Evolutionary conservation across 2,888 invertebrate genomes (phyloP).

Genomic region (Xanthorhoe designata): DNA sequence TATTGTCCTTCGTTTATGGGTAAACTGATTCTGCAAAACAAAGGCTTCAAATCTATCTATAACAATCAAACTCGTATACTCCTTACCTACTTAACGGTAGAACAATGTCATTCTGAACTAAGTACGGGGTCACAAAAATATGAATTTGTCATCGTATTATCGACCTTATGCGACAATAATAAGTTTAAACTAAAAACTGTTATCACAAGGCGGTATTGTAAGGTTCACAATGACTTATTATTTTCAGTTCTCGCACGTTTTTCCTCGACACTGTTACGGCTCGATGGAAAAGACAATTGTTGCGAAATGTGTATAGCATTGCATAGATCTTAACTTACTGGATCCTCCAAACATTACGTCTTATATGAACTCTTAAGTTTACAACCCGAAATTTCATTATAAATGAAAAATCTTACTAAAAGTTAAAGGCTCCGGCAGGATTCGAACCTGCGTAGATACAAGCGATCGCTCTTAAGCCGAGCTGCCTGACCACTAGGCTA

Average conservation of each 20-base stretch:
- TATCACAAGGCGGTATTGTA: slow-evolving; percentile 22
- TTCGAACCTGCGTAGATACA: too few relatives aligned
- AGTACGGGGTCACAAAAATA: slow-evolving; percentile 28
- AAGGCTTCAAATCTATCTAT: slow-evolving; percentile 29
- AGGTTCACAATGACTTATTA: slow-evolving; percentile 73
- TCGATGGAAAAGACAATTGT: slow-evolving; percentile 67
- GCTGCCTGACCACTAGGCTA: too few relatives aligned
- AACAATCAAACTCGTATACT: slow-evolving; percentile 42
- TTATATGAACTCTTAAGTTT: neutral
- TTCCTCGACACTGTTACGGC: slow-evolving; percentile 79
- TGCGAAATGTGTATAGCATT: slow-evolving; percentile 61
- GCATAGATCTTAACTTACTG: slow-evolving; percentile 21
- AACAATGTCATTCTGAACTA: slow-evolving; percentile 61
- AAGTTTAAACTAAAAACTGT: slow-evolving; percentile 3
- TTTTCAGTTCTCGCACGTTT: slow-evolving; percentile 80
- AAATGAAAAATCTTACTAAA: too few relatives aligned
- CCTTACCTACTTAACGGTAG: slow-evolving; percentile 35
- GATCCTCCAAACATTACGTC: neutral
- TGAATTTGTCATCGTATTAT: slow-evolving; percentile 24
- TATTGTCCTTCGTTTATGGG: slow-evolving; percentile 17
- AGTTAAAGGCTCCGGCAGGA: too few relatives aligned
- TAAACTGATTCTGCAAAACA: slow-evolving; percentile 25
- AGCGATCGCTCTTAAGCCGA: too few relatives aligned
- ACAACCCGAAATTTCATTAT: too few relatives aligned
- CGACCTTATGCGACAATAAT: slow-evolving; percentile 16